Conservation (phyloP, 2,888 invertebrate species). For the Catocala fraxini region DNA sequence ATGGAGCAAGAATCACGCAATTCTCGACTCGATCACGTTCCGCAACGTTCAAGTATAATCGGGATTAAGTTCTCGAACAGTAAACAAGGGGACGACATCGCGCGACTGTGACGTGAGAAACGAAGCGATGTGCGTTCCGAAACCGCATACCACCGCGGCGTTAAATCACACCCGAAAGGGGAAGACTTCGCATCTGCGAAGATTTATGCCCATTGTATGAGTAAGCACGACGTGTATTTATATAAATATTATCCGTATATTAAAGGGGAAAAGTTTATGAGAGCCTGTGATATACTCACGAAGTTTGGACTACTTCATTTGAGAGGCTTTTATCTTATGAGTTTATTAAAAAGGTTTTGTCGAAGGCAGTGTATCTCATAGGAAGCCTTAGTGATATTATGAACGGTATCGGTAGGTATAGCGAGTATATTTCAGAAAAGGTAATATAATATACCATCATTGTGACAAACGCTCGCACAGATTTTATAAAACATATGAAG, state of each 20-base stretch:
- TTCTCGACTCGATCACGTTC: conserved; percentile 2
- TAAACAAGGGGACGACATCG: conserved; percentile 9
- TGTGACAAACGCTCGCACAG: no score
- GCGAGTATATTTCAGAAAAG: no score
- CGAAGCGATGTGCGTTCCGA: conserved; percentile 24
- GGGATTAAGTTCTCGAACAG: conserved; percentile 35
- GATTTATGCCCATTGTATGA: conserved; percentile 42
- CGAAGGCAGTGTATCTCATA: no score
- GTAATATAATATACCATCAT: no score
- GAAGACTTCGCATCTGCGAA: conserved; percentile 31
- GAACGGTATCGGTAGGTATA: no score
- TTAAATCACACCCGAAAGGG: conserved; percentile 45
- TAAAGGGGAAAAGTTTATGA: conserved; percentile 21
- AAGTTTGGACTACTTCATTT: conserved; percentile 18
- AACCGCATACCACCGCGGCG: conserved; percentile 32
- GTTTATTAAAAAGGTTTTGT: neutral
- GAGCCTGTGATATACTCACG: conserved; percentile 20
- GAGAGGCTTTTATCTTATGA: conserved; percentile 8
- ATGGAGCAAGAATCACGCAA: neutral
- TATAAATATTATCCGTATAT: conserved; percentile 19
- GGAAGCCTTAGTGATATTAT: no score
- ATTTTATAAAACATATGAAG: no score
- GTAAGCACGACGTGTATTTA: conserved; percentile 27
- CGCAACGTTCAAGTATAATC: conserved; percentile 26
- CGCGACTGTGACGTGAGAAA: conserved; percentile 8